Base-by-base conservation (phyloP, 1,140 invertebrate genomes). In the Riptortus pedestris region DNA sequence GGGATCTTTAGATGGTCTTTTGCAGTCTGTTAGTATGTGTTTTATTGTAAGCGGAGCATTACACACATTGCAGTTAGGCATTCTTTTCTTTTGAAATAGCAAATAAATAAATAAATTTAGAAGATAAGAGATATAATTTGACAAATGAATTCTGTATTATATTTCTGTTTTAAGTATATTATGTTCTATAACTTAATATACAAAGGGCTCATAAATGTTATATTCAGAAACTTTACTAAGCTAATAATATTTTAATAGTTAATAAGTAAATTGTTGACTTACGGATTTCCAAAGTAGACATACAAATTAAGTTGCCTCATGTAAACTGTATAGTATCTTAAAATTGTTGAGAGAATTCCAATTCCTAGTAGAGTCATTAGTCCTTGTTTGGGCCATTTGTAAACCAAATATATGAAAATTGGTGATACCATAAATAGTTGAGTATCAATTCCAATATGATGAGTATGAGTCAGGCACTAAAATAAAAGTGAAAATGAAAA, bases 381-480 rank as follows among this genome's bases (percentile, higher is more conserved):
- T 28, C 86, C 86, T 20, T 77, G 69, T 59, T 74, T 81, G 18
- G 79, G 80, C 74, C 74, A 84, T 66, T 79, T 84, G 78, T 84
- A 87, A 2, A 90, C 68, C 2, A 84, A 66, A n/a, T 79, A 75
- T 63, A 87, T 75, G 3, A 90, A 74, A 0, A 90, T 74, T 2
- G 87, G 79, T 0, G 85, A 83, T 0, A 84, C 71, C 3, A 85
- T 74, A 72, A 88, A 90, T 38, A 90, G 76, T 72, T 90, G 87
- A 74, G 87, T 88, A 70, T 91, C 89, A 69, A 90, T 88, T 7
- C 87, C 87, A 60, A 91, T 73, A 62, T 85, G 83, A 68, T 85
- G 83, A 0, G 83, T 85, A 68, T 85, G 82, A 0, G 82, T 84
- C 18, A 85, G 73, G 69, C 83, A 85, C 83, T 85, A 72, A 55